phyloP scores from a whole-genome alignment of 2,113 vertebrate genomes.

The Oreotrochilus melanogaster region DNA sequence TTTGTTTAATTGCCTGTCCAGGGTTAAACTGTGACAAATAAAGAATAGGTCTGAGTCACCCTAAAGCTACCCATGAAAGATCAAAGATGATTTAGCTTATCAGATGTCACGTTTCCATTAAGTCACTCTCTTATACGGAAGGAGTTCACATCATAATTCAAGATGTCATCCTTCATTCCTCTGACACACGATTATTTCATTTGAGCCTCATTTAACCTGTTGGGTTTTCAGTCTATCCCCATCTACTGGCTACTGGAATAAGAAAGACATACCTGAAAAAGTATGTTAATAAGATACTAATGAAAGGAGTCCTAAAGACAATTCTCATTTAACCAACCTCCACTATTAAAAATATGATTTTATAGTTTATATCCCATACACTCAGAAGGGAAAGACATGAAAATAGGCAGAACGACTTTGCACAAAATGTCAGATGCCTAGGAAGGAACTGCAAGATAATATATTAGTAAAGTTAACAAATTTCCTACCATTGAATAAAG shows the following conservation, averaged over 20 bases:
- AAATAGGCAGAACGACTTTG: neutral
- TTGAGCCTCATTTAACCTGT: constrained; percentile 41
- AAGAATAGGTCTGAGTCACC: neutral
- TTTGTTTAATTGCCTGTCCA: too few relatives aligned
- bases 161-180: constrained; percentile 55
- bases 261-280: constrained; percentile 6
- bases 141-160: constrained; percentile 60
- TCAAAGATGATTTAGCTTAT: constrained; percentile 43
- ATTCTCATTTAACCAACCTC: neutral
- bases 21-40: too few relatives aligned
- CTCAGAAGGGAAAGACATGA: neutral
- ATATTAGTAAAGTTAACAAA: constrained; percentile 18
- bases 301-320: neutral
- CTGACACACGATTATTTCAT: constrained; percentile 49
- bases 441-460: constrained; percentile 9
- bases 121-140: constrained; percentile 36
- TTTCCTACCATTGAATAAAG: neutral
- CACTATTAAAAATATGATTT: neutral
- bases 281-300: neutral
- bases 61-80: constrained; percentile 36
- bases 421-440: neutral
- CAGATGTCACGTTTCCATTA: constrained; percentile 49
- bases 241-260: neutral
- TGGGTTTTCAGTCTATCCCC: constrained; percentile 52
- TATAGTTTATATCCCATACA: neutral